Conservation (phyloP, 2,797 vertebrate genomes). For the Sphenopsis melanotis region DNA sequence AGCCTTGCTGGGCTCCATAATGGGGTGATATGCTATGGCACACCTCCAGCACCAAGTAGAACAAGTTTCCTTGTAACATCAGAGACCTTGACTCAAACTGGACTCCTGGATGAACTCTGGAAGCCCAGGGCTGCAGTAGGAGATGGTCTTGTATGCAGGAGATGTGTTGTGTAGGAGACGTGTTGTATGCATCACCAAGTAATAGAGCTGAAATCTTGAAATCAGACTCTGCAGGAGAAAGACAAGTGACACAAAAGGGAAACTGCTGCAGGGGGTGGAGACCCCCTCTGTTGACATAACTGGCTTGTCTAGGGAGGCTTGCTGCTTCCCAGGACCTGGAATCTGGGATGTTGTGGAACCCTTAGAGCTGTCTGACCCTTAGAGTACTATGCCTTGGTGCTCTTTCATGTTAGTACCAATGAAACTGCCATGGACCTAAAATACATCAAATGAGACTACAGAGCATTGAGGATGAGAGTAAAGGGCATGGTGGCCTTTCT, state of each 20-base stretch:
- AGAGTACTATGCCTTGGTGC: not conserved
- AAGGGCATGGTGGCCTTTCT: not conserved
- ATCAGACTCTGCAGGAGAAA: not conserved
- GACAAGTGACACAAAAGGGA: no score
- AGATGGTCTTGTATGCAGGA: not conserved
- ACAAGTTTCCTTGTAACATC: not conserved
- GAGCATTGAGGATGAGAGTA: not conserved
- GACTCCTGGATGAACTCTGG: not conserved
- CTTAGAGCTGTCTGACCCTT: not conserved
- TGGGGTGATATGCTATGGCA: fast-evolving
- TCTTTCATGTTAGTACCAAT: not conserved
- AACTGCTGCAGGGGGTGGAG: not conserved
- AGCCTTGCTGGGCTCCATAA: not conserved
- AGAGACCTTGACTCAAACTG: not conserved
- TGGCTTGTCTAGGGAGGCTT: not conserved
- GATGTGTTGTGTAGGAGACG: not conserved
- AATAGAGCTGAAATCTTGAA: not conserved
- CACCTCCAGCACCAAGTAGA: not conserved
- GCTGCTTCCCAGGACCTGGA: not conserved
- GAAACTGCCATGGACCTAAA: not conserved
- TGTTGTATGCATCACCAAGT: not conserved
- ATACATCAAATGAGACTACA: not conserved
- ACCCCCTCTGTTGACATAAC: not conserved
- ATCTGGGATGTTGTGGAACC: not conserved
- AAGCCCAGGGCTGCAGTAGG: not conserved